These are phyloP conservation scores for Spodoptera litura DNA, from an alignment of 1,140 invertebrate species.

Conservation along the genomic window DNA sequence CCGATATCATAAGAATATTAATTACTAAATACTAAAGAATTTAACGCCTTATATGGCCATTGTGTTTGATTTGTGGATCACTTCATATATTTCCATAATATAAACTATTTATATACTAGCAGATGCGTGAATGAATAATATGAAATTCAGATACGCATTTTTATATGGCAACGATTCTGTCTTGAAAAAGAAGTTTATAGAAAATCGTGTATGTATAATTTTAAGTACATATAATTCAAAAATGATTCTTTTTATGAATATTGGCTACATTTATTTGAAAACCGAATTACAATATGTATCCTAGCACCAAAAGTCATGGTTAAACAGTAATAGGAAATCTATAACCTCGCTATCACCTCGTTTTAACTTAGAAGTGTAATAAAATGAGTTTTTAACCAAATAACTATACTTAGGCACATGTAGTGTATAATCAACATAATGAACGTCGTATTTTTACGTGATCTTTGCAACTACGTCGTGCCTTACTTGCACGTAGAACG, in stretches of 20 bases:
- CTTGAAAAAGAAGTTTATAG: too few relatives aligned
- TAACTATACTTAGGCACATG: background rate
- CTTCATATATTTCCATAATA: too few relatives aligned
- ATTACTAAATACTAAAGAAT: too few relatives aligned
- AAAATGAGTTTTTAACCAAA: background rate
- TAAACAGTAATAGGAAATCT: background rate
- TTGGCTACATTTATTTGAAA: too few relatives aligned
- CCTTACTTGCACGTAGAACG: background rate
- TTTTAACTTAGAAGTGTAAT: background rate
- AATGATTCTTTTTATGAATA: too few relatives aligned
- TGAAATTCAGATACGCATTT: background rate
- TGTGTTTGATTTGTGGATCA: too few relatives aligned
- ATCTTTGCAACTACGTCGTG: slow-evolving; percentile 2
- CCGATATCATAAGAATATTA: background rate
- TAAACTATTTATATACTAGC: too few relatives aligned
- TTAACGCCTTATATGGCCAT: too few relatives aligned
- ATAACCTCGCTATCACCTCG: background rate
- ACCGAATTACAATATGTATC: too few relatives aligned
- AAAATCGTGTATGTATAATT: too few relatives aligned
- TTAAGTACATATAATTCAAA: too few relatives aligned
- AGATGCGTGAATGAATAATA: background rate
- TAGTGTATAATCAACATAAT: slow-evolving; percentile 1
- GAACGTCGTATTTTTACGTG: slow-evolving; percentile 13
- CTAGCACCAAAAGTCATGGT: background rate
- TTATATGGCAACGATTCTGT: too few relatives aligned